Evolutionary conservation across 2,888 invertebrate genomes (phyloP).

Genomic region (Lasioglossum vierecki): DNA sequence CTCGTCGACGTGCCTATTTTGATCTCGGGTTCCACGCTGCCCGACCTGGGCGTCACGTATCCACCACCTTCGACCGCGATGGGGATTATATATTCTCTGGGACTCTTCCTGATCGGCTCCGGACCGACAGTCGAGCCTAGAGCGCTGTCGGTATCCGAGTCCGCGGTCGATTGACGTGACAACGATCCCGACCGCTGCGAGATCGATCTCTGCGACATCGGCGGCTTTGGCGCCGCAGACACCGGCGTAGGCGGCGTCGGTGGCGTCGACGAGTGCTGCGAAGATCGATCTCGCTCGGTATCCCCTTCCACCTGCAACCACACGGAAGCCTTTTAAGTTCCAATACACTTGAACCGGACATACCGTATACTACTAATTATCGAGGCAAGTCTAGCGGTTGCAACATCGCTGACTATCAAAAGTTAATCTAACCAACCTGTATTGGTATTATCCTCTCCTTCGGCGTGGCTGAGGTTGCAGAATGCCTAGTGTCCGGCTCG

Average conservation of each 20-base stretch:
- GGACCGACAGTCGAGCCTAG: conserved; percentile 84
- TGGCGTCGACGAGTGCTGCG: conserved; percentile 43
- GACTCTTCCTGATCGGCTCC: conserved; percentile 94
- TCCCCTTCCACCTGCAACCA: conserved; percentile 74
- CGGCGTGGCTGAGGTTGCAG: conserved; percentile 71
- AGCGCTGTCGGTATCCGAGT: conserved; percentile 89
- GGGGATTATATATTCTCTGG: conserved; percentile 96
- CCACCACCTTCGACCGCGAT: conserved; percentile 96
- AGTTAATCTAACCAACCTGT: conserved; percentile 72
- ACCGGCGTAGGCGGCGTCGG: not conserved
- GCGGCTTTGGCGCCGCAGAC: conserved; percentile 82
- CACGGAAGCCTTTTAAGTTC: not conserved
- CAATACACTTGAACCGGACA: not conserved
- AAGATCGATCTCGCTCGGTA: conserved; percentile 77
- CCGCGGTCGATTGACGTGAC: conserved; percentile 88
- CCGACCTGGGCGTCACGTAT: conserved; percentile 90
- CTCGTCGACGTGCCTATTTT: conserved; percentile 86
- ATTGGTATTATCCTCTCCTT: conserved; percentile 90
- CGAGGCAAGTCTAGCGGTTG: not conserved
- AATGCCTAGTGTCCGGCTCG: conserved; percentile 84
- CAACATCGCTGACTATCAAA: not conserved
- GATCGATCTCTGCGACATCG: conserved; percentile 84
- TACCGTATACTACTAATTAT: not conserved
- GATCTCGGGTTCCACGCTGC: conserved; percentile 91
- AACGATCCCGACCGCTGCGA: conserved; percentile 84